A percentile compares a stretch with the other conserved stretches of the same genome.
phyloP scores from a whole-genome alignment of 2,888 invertebrate genomes.

The Meandrusa payeni region DNA sequence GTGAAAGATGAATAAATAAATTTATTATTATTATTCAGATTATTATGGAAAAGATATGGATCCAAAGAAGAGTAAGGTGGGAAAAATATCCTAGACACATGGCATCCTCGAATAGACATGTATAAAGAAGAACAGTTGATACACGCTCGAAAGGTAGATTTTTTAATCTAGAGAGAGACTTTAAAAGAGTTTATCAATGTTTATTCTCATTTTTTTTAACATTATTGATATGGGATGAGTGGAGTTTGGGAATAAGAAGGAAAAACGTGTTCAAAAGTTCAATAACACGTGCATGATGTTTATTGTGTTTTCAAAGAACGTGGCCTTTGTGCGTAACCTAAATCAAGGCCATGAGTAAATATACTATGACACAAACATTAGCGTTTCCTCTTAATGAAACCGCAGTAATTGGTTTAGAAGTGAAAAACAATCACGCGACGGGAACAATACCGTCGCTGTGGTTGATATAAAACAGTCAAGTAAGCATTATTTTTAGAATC shows the following conservation, averaged over 20 bases:
- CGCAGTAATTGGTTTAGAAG: slow-evolving; percentile 6
- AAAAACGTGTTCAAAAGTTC: slow-evolving; percentile 9
- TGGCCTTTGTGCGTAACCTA: slow-evolving; percentile 15
- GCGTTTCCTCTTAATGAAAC: slow-evolving; percentile 15
- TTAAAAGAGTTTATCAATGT: too few relatives aligned
- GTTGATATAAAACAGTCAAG: not conserved
- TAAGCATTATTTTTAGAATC: not conserved
- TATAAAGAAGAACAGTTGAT: too few relatives aligned
- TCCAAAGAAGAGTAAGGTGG: too few relatives aligned
- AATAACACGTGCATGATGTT: slow-evolving; percentile 1
- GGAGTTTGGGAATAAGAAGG: slow-evolving; percentile 9
- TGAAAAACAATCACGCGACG: not conserved
- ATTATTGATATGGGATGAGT: not conserved
- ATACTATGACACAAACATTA: slow-evolving; percentile 4
- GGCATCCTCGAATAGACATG: too few relatives aligned
- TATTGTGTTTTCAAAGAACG: slow-evolving; percentile 19
- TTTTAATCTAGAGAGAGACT: too few relatives aligned
- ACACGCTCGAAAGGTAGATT: too few relatives aligned
- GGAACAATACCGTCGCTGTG: not conserved
- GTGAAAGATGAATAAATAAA: too few relatives aligned
- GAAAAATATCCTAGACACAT: too few relatives aligned
- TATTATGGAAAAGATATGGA: too few relatives aligned
- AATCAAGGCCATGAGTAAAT: slow-evolving; percentile 17
- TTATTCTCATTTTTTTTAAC: too few relatives aligned
- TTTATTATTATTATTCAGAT: too few relatives aligned